Base-by-base conservation (phyloP, 2,113 vertebrate genomes). In the Odobenus rosmarus region DNA sequence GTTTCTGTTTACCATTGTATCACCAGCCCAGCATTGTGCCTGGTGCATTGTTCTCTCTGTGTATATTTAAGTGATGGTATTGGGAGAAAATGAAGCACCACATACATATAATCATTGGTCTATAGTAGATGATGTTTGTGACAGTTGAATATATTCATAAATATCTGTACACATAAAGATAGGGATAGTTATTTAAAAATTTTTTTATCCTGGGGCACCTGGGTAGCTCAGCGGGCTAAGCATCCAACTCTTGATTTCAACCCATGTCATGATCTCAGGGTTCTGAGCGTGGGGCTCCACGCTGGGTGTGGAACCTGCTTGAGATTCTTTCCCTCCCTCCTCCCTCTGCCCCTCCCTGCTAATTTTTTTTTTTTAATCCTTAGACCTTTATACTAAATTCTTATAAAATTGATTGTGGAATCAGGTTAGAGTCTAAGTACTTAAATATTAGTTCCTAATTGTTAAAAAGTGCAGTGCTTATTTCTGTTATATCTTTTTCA, bases 381-480 rank as follows among this genome's bases (percentile, higher is more conserved):
- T 80, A 90, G n/a, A 28, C 36, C 31, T 53, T 26, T 88, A 42
- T 57, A 49, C 61, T 71, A 80, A 53, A 33, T 79, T 77, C 7
- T 82, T 55, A 76, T 28, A 74, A 82, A 87, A 87, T 18, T 85
- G 49, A 36, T 53, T n/a, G 33, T 76, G 28, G 64, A 76, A 26
- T 92, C 42, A 89, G 4, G 24, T 77, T 71, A 77, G 4, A 76
- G 8, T 76, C n/a, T 76, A 49, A 42, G n/a, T 77, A 55, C 53
- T 97, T 88, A 92, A 42, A 31, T 92, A 23, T 67, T 90, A 46
- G 36, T 59, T 90, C 59, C 80, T 92, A 51, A 39, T 69, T 79
- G n/a, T 90, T 82, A 53, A 95, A 80, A 81, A 95, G 24, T 21
- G 10, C 33, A 31, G 28, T 39, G 26, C 6, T 90, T 90, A 28